Evolutionary conservation across 2,113 vertebrate species (phyloP), one percentile per base, ranked within the genome.

Genomic region (Engystomops pustulosus): DNA sequence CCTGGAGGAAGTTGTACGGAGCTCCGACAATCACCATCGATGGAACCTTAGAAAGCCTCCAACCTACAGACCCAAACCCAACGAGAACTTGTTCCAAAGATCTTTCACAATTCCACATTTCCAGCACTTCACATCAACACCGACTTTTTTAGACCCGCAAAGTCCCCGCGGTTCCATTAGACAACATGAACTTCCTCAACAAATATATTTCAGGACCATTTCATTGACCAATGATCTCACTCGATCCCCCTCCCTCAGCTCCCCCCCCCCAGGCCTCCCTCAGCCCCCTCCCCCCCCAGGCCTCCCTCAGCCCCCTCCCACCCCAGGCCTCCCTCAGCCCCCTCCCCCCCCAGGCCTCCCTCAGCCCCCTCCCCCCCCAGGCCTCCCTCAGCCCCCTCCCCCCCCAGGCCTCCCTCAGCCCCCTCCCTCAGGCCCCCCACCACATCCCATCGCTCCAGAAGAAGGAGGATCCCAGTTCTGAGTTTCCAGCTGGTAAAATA

Each of bases 401-500:
- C 4, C 23, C 23, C 55, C 23, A 51, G 0, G 4, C 49, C 58
- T 3, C 17, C 1, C 20, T 20, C 55, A 45, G n/a, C 25, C 25
- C 27, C 1, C 3, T 4, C 27, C 25, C 25, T n/a, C 6, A 4
- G 20, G 12, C 1, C 4, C 2, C 7, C 9, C 55, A 11, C 23
- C 25, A 11, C 60, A 25, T 23, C 60, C 12, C 5, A 4, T 68
- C 17, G 1, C 65, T 36, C 65, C 27, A 25, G 38, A 0, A 67
- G 30, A 67, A 34, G 18, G 30, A 65, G 25, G 41, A 72, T 72
- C 23, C 23, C 20, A 12, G 6, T 45, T 45, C 68, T 14, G 30
- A 44, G n/a, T 72, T 2, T 27, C 23, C 69, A 72, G 69, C 69
- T 44, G 41, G 69, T 27, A 72, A 72, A 72, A 38, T 45, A 72